Base-by-base conservation (phyloP, 2,888 invertebrate species). In the Mesorhabditis spiculigera region DNA sequence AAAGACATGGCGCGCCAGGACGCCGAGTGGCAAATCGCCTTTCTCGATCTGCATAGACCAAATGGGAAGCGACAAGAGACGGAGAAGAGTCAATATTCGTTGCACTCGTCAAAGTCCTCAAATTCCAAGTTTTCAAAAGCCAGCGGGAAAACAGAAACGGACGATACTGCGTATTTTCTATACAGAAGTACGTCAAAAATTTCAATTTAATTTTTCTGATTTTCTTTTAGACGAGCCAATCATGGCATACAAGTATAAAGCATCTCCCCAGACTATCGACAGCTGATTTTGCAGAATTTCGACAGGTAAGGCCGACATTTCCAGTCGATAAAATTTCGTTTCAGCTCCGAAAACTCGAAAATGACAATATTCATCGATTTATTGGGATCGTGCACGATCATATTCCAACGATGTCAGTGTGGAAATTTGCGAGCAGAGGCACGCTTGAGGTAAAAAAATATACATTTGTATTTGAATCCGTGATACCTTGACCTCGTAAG, bases 301-400 rank as follows among this genome's bases (percentile, higher is more conserved):
- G 58, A 50, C 58, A 13, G 58, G 58, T 50, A 50, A 50, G 13
- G 6, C 50, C 50, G 8, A 50, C 50, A 50, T 50, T 50, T 50
- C 50, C 6, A 13, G 43, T 50, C 1, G 10, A 68, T 4, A 13
- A 6, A 41, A 4, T 63, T 10, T 63, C 6, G n/a, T n/a, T 72
- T 77, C 69, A 81, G 81, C 77, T 82, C 75, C 70, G 76, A 4
- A 73, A 79, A 58, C 62, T 80, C 1, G 76, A 78, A 16, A 75
- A 81, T 45, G 82, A 82, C 62, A 81, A 82, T 45, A 63, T 82
- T 45, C 77, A 78, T 70, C 76, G 78, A 43, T 85, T 85, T 72
- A 71, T 81, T 43, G 85, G 85, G 1, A 45, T 85, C n/a, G 77
- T 77, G 13, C 66, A 80, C 4, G 84, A 85, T 65, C 79, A 78